These are phyloP conservation scores for Acanthosoma haemorrhoidale DNA, from an alignment of 2,888 invertebrate genomes.

Conservation along the genomic window DNA sequence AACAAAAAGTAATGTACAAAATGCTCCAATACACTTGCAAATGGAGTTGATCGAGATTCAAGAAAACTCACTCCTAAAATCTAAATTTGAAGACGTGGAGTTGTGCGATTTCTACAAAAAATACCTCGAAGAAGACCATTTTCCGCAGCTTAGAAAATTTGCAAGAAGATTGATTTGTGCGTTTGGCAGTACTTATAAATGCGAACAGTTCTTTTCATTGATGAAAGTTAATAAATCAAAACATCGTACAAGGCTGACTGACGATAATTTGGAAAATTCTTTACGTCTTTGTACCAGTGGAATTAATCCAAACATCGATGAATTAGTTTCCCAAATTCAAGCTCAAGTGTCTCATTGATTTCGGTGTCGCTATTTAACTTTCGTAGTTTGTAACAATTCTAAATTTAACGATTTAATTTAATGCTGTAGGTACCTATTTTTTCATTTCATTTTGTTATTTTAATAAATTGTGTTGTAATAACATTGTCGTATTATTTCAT, in stretches of 20 bases:
- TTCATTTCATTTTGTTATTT: conserved; percentile 15
- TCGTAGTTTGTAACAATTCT: background rate
- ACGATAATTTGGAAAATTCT: conserved; percentile 11
- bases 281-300: conserved; percentile 8
- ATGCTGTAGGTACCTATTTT: background rate
- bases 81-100: conserved; percentile 27
- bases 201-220: conserved; percentile 22
- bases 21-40: conserved; percentile 29
- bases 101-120: conserved; percentile 28
- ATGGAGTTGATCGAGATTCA: conserved; percentile 21
- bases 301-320: conserved; percentile 22
- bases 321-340: conserved; percentile 23
- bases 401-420: conserved; percentile 13
- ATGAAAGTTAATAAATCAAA: conserved; percentile 27
- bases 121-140: conserved; percentile 27
- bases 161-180: conserved; percentile 27
- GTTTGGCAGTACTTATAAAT: conserved; percentile 18
- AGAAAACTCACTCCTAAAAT: conserved; percentile 20
- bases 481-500: conserved; percentile 5
- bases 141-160: conserved; percentile 27
- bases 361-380: conserved; percentile 10
- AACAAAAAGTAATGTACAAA: conserved; percentile 9
- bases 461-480: conserved; percentile 2
- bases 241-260: conserved; percentile 20
- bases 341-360: conserved; percentile 22